Evolutionary conservation across 2,797 vertebrate species (phyloP), one percentile per base, ranked within the genome.

Genomic region (Geotrypetes seraphini): DNA sequence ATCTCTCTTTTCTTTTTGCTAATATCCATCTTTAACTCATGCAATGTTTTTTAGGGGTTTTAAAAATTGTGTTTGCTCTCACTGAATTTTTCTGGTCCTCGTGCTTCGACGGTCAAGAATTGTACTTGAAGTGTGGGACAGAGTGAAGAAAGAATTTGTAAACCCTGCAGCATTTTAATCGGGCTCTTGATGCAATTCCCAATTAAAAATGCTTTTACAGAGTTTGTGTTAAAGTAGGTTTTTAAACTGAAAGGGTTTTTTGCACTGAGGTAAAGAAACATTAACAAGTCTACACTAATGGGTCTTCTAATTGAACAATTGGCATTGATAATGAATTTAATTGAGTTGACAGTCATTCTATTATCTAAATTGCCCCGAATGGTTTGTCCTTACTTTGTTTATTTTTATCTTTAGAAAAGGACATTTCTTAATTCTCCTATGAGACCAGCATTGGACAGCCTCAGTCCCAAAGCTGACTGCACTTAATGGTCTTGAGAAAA

Each of bases 291-390:
- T 25, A 22, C 21, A 13, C 21, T 37, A 52, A 52, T 31, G 12
- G 33, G 28, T 37, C 27, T 7, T 24, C 48, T 71, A 53, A 62
- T 67, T 54, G 36, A 40, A 37, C 33, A 63, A 22, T 69, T 69
- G 46, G 23, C 12, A 2, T 25, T 48, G 35, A 41, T 66, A 59
- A 60, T 45, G 45, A 66, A 34, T 39, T 25, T 39, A 43, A 46
- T 39, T 56, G 36, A 47, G 18, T 15, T 56, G 32, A 38, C 28
- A 43, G 19, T 17, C 43, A 26, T 20, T 44, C 22, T 8, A 6
- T 62, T 60, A 62, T 30, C 39, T 49, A 22, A 59, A 43, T 13
- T 36, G 37, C 47, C 51, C 10, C 26, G 8, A 31, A 31, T 28
- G 36, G 14, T 30, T 39, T 40, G 22, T 31, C 26, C 22, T 12